Base-by-base conservation (phyloP, 2,888 invertebrate genomes). In the Neoitamus cyanurus region DNA sequence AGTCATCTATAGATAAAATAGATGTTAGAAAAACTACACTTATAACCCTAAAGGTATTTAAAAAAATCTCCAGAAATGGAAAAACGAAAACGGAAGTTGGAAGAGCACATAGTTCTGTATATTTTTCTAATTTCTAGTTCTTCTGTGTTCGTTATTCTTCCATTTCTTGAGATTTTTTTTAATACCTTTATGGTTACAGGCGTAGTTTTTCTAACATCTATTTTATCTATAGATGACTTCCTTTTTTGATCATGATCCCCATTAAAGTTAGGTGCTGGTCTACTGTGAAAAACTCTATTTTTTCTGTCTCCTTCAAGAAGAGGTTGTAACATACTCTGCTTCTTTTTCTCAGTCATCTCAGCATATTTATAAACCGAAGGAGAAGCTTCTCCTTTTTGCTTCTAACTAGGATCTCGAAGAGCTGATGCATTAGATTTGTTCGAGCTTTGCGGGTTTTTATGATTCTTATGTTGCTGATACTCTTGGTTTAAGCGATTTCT, bases 181-280 rank as follows among this genome's bases (percentile, higher is more conserved):
- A 91, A 13, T 1, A 89, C 90, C 20, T 88, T 70, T 1, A 90
- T 91, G 0, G 91, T 91, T 9, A 87, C 34, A 0, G 91, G 88
- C 1, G 91, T 91, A 1, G 5, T 3, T 42, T 42, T 42, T 28
- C n/a, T n/a, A n/a, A n/a, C n/a, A n/a, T 30, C 25, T 25, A 36
- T 13, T 48, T 34, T 46, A 0, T 15, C 15, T 85, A 84, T 28
- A 88, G 15, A 28, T 1, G 28, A 5, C 34, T 78, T 78, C 34
- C 6, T 86, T 75, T 80, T 70, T n/a, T 83, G 86, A 37, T 88
- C 87, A 48, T 88, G 87, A 5, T 86, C 25, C 0, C 85, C 84
- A 5, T 84, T 87, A 15, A 90, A 90, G 42, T 90, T 90, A 0
- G 91, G 91, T 20, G 87, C 88, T 3, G 91, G 91, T 0, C 89